Evolutionary conservation across 2,797 vertebrate genomes (phyloP).

Genomic region (Falco novaeseelandiae): DNA sequence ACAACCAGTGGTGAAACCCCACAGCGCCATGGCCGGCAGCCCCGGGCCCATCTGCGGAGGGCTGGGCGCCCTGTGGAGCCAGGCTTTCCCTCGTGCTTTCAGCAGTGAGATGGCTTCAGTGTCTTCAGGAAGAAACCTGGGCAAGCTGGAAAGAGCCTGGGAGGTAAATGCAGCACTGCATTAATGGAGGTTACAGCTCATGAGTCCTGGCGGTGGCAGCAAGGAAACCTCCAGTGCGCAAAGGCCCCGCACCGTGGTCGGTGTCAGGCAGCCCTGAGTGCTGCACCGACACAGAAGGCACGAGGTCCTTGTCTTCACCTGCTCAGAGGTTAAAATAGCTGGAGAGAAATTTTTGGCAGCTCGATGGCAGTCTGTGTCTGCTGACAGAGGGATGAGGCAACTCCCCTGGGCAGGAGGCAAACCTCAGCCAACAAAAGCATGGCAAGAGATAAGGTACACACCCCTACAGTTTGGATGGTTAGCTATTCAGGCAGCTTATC

Average conservation of each 20-base stretch:
- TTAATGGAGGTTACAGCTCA: background rate
- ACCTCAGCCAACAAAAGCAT: background rate
- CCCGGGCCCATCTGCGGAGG: fast-evolving
- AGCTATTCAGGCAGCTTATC: background rate
- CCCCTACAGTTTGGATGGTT: background rate
- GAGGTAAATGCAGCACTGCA: background rate
- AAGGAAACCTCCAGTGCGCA: background rate
- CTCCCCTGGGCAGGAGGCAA: background rate
- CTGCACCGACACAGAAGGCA: fast-evolving
- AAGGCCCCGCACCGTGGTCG: background rate
- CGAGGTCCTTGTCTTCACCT: background rate
- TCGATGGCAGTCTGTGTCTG: background rate
- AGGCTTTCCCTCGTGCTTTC: fast-evolving
- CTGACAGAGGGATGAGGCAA: background rate
- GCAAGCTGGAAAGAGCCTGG: background rate
- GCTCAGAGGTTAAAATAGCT: background rate
- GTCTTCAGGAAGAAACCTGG: background rate
- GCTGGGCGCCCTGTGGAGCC: fast-evolving
- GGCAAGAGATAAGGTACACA: background rate
- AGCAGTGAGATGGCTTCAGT: fast-evolving
- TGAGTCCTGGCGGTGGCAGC: fast-evolving
- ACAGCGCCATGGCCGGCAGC: fast-evolving
- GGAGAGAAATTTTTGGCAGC: background rate
- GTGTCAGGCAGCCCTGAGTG: fast-evolving
- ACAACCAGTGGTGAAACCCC: fast-evolving